Evolutionary conservation across 1,140 invertebrate genomes (phyloP), one percentile per base, ranked within the genome.

Genomic region (Drosophila leontia): DNA sequence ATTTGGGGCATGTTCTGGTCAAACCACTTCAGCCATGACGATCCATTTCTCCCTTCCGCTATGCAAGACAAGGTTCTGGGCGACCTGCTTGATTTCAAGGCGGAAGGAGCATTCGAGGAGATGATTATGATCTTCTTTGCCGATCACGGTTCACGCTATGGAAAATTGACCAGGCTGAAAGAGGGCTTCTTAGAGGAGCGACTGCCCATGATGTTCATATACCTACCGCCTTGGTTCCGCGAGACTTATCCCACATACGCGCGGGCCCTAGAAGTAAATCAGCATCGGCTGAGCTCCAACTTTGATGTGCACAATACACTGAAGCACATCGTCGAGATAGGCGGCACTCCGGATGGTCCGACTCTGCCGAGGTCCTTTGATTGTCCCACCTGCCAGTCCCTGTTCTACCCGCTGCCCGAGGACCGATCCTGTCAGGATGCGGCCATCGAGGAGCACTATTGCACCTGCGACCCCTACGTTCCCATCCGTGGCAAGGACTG

Each of bases 121-220:
- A 95, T 95, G 0, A 93, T 96, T 69, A 90, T 99, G 1, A 94
- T 99, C 34, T 94, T 98, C 19, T 94, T 98, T 78, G 98, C 97
- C 75, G 98, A 99, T 92, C 98, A 99, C 92, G 98, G 98, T 0
- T 96, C 97, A 80, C 92, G 98, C 35, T 99, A 96, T 94, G 98
- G 98, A 6, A 92, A 93, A 8, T 94, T 98, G 17, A 90, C 96
- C 15, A 91, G 94, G 55, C 61, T 92, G 51, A 15, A 67, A 80
- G 94, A 96, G 67, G 98, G 98, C 0, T 96, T 79, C 96, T 91
- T 94, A 97, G 98, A 99, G 92, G 98, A 99, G 91, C 93, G 98
- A 35, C 92, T 99, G 35, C 98, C 98, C 0, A 97, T 98, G 82
- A 94, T 98, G 42, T 96, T 96, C 74, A 93, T 98, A 7, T 94